A percentile compares a stretch with the other conserved stretches of the same genome.
These are phyloP conservation scores for Ictalurus punctatus DNA, from an alignment of 2,113 vertebrate species.

Conservation along the genomic window DNA sequence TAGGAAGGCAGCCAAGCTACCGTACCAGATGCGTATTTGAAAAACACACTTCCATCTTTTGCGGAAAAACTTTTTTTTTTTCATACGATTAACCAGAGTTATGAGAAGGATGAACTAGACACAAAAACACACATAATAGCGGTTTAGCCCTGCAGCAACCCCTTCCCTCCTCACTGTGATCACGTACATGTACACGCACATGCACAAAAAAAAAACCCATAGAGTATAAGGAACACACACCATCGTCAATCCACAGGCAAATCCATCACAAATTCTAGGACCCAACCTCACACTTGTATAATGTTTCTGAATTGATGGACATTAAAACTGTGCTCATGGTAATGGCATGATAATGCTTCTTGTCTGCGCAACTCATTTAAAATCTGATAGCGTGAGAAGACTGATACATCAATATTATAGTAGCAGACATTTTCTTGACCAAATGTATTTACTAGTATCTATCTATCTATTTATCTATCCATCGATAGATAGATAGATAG, in stretches of 20 bases:
- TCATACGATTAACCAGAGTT: slow-evolving; percentile 44
- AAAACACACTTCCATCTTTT: slow-evolving; percentile 25
- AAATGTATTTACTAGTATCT: neutral
- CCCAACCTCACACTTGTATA: neutral
- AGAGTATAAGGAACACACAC: neutral
- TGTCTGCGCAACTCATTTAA: slow-evolving; percentile 29
- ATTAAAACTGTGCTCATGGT: neutral
- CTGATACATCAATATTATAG: neutral
- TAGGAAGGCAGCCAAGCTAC: neutral
- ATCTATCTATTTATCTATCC: no score
- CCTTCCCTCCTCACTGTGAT: slow-evolving; percentile 10
- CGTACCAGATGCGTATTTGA: slow-evolving; percentile 5
- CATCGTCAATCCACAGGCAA: slow-evolving; percentile 15
- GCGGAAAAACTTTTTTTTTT: neutral
- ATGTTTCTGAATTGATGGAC: slow-evolving; percentile 13
- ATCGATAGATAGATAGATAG: no score
- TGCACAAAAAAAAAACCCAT: neutral
- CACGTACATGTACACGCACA: slow-evolving; percentile 26
- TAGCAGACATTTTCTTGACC: neutral
- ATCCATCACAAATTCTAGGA: slow-evolving; percentile 21
- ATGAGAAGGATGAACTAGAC: slow-evolving; percentile 24
- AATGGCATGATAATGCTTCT: slow-evolving; percentile 49
- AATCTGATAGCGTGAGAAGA: slow-evolving; percentile 25
- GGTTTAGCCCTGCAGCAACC: slow-evolving; percentile 1
- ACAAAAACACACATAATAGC: neutral